A percentile compares a stretch with the other conserved stretches of the same genome.
phyloP scores from a whole-genome alignment of 2,888 invertebrate genomes.

The Drosophila meridiana region DNA sequence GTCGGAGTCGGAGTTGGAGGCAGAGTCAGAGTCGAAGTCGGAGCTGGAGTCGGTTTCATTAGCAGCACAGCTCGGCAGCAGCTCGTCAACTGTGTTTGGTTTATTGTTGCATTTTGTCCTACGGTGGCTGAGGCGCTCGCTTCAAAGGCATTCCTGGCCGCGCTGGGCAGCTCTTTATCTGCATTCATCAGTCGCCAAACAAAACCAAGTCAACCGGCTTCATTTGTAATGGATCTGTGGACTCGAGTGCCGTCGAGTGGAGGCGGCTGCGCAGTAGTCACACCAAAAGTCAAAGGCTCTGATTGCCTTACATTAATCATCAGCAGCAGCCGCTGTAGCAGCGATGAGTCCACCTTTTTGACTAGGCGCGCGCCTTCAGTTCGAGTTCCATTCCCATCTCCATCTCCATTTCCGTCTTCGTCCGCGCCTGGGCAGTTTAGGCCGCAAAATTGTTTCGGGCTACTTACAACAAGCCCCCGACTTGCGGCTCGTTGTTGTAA shows the following conservation, averaged over 20 bases:
- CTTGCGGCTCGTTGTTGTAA: conserved; percentile 70
- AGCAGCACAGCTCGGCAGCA: conserved; percentile 49
- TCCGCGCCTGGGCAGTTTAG: conserved; percentile 64
- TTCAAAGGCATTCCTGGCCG: conserved; percentile 71
- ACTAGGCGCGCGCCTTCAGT: conserved; percentile 30
- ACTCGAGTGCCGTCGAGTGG: conserved; percentile 45
- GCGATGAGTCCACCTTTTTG: conserved; percentile 34
- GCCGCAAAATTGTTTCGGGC: conserved; percentile 78
- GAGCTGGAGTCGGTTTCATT: conserved; percentile 63
- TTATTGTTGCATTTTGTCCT: conserved; percentile 79
- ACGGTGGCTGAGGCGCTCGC: conserved; percentile 60
- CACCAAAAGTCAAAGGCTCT: conserved; percentile 67
- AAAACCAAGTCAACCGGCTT: conserved; percentile 80
- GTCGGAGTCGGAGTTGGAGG: background rate
- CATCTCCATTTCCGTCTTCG: conserved; percentile 4
- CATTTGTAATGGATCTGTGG: conserved; percentile 74
- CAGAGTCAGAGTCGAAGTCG: background rate
- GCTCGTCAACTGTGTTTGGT: conserved; percentile 74
- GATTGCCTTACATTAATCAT: conserved; percentile 77
- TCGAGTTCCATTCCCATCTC: background rate
- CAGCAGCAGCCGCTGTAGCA: conserved; percentile 3
- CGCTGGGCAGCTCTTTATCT: conserved; percentile 63
- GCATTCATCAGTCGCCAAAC: conserved; percentile 80
- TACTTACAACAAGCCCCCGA: conserved; percentile 68
- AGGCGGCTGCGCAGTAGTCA: conserved; percentile 75